Evolutionary conservation across 1,140 invertebrate genomes (phyloP).

Genomic region (Rhyacophila brunnea): DNA sequence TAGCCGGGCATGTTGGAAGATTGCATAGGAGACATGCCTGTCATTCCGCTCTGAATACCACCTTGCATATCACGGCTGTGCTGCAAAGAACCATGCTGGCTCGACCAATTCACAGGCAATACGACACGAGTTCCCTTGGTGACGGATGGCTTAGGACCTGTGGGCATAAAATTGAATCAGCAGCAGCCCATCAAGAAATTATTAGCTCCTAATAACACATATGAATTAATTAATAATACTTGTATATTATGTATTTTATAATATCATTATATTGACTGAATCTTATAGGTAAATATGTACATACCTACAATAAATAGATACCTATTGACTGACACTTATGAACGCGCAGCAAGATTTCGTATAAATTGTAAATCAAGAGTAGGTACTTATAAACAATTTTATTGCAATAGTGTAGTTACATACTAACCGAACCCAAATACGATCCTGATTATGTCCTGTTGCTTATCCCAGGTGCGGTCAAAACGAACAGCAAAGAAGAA

Average conservation of each 20-base stretch:
- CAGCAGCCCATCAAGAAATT: no score
- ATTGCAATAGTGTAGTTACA: no score
- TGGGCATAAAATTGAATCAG: not conserved
- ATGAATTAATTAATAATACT: no score
- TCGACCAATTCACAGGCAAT: constrained; percentile 54
- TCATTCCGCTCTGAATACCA: constrained; percentile 40
- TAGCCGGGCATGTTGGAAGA: constrained; percentile 41
- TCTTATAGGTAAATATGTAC: no score
- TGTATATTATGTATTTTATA: no score
- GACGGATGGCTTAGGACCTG: constrained; percentile 64
- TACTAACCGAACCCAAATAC: constrained; percentile 52
- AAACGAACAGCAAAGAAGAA: constrained; percentile 64
- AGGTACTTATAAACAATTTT: not conserved
- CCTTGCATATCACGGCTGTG: constrained; percentile 49
- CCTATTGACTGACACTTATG: no score
- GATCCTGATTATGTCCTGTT: constrained; percentile 51
- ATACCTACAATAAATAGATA: no score
- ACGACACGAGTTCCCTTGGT: constrained; percentile 64
- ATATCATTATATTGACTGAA: no score
- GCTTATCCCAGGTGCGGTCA: constrained; percentile 52
- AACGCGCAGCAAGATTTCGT: not conserved
- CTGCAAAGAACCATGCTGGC: constrained; percentile 46
- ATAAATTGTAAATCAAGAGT: not conserved
- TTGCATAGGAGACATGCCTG: constrained; percentile 45
- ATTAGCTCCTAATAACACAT: no score